Conservation (phyloP, 2,888 invertebrate genomes). For the Thera obeliscata region DNA sequence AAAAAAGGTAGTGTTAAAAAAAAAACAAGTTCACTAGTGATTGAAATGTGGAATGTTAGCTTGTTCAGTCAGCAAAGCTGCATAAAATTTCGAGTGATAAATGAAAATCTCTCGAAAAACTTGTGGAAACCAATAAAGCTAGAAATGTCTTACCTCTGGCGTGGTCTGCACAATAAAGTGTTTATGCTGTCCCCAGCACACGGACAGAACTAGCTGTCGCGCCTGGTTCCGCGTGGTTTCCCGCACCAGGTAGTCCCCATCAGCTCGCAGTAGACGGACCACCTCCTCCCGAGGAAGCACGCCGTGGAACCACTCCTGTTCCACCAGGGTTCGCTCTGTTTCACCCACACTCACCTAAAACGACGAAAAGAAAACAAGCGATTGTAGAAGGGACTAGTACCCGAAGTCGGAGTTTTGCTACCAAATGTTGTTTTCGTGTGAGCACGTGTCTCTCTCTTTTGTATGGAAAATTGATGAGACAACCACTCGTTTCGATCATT, state of each 20-base stretch:
- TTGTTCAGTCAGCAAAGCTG: no score
- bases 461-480: no score
- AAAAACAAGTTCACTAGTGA: no score
- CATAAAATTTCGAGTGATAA: no score
- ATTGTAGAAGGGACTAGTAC: neutral
- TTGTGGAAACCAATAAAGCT: neutral
- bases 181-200: conserved; percentile 98
- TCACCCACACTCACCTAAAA: conserved; percentile 75
- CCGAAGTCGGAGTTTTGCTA: no score
- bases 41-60: no score
- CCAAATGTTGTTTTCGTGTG: no score
- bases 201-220: conserved; percentile 96
- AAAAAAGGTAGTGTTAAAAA: no score
- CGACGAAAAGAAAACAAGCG: neutral
- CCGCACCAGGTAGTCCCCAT: conserved; percentile 97
- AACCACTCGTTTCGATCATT: no score
- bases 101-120: neutral
- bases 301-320: conserved; percentile 99
- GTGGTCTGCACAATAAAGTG: conserved; percentile 99
- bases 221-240: conserved; percentile 97
- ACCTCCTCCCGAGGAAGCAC: conserved; percentile 98
- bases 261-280: conserved; percentile 93
- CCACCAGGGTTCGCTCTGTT: conserved; percentile 89
- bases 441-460: no score
- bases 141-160: conserved; percentile 87